A percentile compares a stretch with the other conserved stretches of the same genome.
phyloP scores from a whole-genome alignment of 2,113 vertebrate species.

The Gallinago undulata region DNA sequence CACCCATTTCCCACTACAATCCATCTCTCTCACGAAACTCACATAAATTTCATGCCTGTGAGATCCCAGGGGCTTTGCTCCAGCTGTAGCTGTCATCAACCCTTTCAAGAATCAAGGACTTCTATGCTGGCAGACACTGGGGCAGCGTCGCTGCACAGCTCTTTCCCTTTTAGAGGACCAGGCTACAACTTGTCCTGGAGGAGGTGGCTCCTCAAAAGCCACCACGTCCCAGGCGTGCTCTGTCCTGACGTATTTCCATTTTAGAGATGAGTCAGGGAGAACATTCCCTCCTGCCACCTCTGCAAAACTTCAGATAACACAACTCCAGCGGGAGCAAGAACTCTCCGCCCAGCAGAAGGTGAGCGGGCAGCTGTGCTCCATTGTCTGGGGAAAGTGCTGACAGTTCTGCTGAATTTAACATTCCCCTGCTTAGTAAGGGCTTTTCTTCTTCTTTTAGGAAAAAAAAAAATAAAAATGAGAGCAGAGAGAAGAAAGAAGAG shows the following conservation, averaged over 20 bases:
- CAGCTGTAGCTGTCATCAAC: too few species aligned
- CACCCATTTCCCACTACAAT: accelerated
- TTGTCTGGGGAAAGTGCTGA: neutral
- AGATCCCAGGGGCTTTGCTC: accelerated
- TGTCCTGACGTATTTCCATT: accelerated
- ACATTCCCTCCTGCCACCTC: neutral
- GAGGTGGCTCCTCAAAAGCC: too few species aligned
- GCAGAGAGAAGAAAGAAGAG: neutral
- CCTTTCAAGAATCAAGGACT: neutral
- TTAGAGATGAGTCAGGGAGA: neutral
- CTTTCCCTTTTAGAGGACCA: neutral
- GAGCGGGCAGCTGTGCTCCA: neutral
- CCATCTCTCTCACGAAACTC: neutral
- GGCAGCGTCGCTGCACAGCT: accelerated
- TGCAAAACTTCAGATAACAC: neutral
- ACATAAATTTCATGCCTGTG: accelerated
- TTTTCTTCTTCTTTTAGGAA: neutral
- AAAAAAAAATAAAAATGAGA: neutral
- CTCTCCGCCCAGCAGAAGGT: neutral
- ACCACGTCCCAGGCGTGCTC: accelerated
- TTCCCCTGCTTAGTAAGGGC: neutral
- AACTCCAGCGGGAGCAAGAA: neutral
- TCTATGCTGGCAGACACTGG: accelerated
- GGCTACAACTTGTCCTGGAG: neutral
- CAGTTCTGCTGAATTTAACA: neutral